phyloP scores from a whole-genome alignment of 2,797 vertebrate species.

The Manis javanica region DNA sequence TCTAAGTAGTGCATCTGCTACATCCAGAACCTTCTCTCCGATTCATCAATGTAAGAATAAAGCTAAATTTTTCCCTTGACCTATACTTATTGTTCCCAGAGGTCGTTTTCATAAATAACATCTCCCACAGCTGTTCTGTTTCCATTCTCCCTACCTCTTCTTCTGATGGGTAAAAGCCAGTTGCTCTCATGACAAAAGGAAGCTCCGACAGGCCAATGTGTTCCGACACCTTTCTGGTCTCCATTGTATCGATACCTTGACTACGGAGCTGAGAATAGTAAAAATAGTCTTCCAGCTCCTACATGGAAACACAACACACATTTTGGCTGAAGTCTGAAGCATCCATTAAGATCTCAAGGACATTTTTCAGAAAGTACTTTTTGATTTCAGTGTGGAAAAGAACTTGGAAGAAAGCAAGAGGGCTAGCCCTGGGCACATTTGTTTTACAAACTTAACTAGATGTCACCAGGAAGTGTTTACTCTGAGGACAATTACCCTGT shows the following conservation, averaged over 20 bases:
- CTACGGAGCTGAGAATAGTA: conserved; percentile 93
- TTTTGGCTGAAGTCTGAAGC: background rate
- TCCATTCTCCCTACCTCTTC: conserved; percentile 87
- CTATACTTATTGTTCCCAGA: background rate
- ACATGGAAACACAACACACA: background rate
- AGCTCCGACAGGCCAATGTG: conserved; percentile 92
- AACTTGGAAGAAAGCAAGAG: conserved; percentile 43
- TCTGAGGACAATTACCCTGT: conserved; percentile 88
- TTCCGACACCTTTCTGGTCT: conserved; percentile 89
- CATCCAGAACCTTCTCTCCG: background rate
- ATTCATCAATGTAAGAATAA: background rate
- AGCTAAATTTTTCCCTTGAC: background rate
- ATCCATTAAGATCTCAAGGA: background rate
- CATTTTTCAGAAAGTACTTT: conserved; percentile 50
- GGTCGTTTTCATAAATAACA: background rate
- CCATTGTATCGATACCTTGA: conserved; percentile 90
- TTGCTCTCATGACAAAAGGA: conserved; percentile 93
- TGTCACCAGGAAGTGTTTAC: background rate
- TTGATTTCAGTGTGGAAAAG: background rate
- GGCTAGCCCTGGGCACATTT: conserved; percentile 29
- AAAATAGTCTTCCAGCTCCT: conserved; percentile 97
- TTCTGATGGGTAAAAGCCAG: conserved; percentile 95
- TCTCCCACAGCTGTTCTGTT: fast-evolving
- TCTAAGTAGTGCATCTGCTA: background rate
- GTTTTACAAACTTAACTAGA: conserved; percentile 37